Evolutionary conservation across 2,888 invertebrate genomes (phyloP), one percentile per base, ranked within the genome.

Genomic region (Mythimna impura): DNA sequence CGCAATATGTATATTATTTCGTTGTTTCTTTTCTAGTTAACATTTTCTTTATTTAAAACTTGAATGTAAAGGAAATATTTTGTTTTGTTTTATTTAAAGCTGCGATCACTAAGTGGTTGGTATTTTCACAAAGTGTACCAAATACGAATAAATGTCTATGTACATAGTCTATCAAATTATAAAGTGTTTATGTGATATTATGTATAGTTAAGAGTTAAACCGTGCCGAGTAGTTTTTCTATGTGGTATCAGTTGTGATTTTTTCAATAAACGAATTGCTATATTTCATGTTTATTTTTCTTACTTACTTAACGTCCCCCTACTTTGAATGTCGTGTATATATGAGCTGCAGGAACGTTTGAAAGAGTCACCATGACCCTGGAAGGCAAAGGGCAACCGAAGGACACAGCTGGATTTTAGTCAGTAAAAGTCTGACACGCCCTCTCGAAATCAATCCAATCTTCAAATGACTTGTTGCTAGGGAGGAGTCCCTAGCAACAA

Each of bases 191-290:
- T 96, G 96, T 96, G 96, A 96, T 96, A 95, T 94, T 95, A 94
- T 93, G 91, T 95, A 95, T 95, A 95, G 92, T 93, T 96, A 96
- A 96, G 96, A 95, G 94, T 95, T 96, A 96, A 96, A 95, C 95
- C 94, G 96, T 96, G 96, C 96, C 96, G 95, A 96, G 93, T 96
- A 96, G 96, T 94, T 96, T 96, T 96, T 96, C 95, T 96, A 96
- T 96, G 94, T 96, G 96, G 96, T 96, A 96, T 96, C 94, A 95
- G 96, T 96, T 96, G 95, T 96, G 95, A 95, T 94, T 95, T 95
- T 95, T 94, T 93, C 91, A 94, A 95, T 96, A 96, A 96, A 96
- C 87, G 90, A 93, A 94, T 93, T 94, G 94, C 94, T 94, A 95
- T 94, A 91, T 90, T 87, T 81, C 62, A 72, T 75, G 87, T 86